A percentile compares a stretch with the other conserved stretches of the same genome.
phyloP scores from a whole-genome alignment of 2,888 invertebrate genomes.

The Volucella zonaria region DNA sequence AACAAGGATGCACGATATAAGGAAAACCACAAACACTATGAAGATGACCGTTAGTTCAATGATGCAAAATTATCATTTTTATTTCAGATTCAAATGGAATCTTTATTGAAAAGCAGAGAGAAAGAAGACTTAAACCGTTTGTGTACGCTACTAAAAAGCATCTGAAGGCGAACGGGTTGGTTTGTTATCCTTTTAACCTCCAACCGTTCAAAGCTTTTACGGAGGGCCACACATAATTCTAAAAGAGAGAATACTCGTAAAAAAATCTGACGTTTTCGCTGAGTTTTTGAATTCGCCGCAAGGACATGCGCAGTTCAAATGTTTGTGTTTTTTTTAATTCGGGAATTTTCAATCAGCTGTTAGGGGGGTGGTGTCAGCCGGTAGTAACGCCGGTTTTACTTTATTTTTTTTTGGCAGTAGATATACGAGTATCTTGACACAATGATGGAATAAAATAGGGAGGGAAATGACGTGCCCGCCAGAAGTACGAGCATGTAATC shows the following conservation, averaged over 20 bases:
- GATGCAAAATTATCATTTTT: constrained; percentile 36
- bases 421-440: no score
- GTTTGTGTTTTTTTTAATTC: constrained; percentile 65
- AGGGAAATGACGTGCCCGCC: no score
- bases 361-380: background rate
- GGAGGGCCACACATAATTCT: background rate
- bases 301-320: constrained; percentile 54
- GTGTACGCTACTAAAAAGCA: constrained; percentile 59
- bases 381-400: constrained; percentile 23
- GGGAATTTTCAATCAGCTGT: constrained; percentile 52
- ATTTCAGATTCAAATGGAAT: constrained; percentile 6
- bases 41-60: constrained; percentile 39
- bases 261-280: constrained; percentile 9
- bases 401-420: background rate
- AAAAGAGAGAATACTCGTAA: background rate
- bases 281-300: constrained; percentile 67
- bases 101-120: constrained; percentile 1
- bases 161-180: constrained; percentile 59
- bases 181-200: constrained; percentile 71
- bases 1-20: constrained; percentile 54
- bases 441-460: no score
- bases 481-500: no score
- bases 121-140: constrained; percentile 43
- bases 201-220: constrained; percentile 50
- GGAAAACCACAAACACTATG: constrained; percentile 3